Evolutionary conservation across 2,113 vertebrate species (phyloP).

Genomic region (Eurystomus gularis): DNA sequence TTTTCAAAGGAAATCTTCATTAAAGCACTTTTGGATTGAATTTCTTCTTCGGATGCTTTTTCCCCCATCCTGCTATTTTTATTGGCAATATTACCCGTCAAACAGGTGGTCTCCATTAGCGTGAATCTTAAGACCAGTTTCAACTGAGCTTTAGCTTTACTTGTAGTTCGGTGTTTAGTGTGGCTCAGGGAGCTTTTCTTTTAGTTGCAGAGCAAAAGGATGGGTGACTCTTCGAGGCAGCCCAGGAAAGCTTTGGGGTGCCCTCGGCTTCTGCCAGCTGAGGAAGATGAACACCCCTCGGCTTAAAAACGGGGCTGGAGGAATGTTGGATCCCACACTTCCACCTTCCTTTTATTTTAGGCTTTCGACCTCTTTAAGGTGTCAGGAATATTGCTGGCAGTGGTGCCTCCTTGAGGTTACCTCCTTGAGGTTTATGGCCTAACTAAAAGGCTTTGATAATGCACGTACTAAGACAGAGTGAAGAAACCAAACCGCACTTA

Average conservation of each 20-base stretch:
- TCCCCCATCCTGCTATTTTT: neutral
- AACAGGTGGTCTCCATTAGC: conserved; percentile 25
- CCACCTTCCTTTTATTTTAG: neutral
- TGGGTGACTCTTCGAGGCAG: neutral
- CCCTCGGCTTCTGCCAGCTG: neutral
- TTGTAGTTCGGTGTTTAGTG: neutral
- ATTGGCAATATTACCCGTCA: neutral
- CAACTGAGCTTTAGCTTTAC: neutral
- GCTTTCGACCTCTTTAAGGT: neutral
- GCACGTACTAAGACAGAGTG: accelerated
- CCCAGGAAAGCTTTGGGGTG: neutral
- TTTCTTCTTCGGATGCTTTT: neutral
- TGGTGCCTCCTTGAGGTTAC: neutral
- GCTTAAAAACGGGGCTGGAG: neutral
- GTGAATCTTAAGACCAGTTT: neutral
- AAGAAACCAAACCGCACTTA: neutral
- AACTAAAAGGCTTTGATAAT: neutral
- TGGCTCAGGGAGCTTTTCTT: neutral
- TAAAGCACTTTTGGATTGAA: neutral
- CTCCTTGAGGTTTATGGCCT: neutral
- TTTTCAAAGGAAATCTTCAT: neutral
- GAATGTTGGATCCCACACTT: neutral
- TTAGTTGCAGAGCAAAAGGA: neutral
- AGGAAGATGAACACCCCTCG: accelerated
- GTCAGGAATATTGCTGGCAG: neutral